Base-by-base conservation (phyloP, 2,113 vertebrate species). In the Nothobranchius furzeri region DNA sequence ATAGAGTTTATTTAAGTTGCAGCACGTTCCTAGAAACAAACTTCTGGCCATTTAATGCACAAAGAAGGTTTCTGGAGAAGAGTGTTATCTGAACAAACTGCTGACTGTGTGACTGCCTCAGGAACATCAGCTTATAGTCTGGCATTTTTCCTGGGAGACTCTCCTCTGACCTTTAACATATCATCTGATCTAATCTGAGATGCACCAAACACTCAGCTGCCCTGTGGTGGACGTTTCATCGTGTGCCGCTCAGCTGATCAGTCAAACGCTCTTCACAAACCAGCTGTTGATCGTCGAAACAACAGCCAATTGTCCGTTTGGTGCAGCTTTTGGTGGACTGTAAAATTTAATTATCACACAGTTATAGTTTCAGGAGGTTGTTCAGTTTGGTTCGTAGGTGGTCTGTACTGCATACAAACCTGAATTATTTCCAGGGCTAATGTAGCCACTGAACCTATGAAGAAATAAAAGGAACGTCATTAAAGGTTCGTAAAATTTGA, bases 131-230 rank as follows among this genome's bases (percentile, higher is more conserved):
- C 3, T 40, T 49, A 50, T 35, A 60, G 63, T 51, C 52, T 64
- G 36, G 43, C 42, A 20, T 47, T 37, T 8, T 11, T 45, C 15
- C 12, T 9, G 5, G 36, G 60, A 61, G 57, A 11, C 54, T 48
- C 54, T 49, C 12, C 10, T 73, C 56, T 77, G 70, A 72, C 82
- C 73, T 68, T 63, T 66, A 42, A 65, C 57, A 14, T 24, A 62
- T 76, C 76, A 78, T 73, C 75, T 77, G 71, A 60, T 76, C 30
- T 59, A 50, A 67, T 81, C 69, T 75, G 76, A 76, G 49, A 30
- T 1, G 9, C 48, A 1, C 12, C 9, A 30, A 70, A 67, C 59
- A 66, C 64, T 56, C 55, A 42, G 55, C 51, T 12, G 50, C 64
- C 61, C 60, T 8, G 7, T 9, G 2, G 25, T 63, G 66, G 60